Conservation (phyloP, 2,888 invertebrate genomes). For the Strigamia crassipes region DNA sequence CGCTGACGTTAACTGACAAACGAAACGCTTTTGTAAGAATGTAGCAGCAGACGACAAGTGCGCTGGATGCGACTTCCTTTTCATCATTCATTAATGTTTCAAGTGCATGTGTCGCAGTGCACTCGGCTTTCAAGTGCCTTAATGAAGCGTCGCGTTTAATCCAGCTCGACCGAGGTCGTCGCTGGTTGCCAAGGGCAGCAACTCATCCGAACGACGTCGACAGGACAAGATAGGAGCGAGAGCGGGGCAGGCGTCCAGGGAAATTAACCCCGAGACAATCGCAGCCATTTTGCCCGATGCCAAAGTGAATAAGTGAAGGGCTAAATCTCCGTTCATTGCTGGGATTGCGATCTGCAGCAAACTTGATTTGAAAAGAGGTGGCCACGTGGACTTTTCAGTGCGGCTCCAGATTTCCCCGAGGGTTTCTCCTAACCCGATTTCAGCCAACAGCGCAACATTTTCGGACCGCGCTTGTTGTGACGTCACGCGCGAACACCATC, state of each 20-base stretch:
- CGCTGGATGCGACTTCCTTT: conserved; percentile 23
- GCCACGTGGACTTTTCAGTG: conserved; percentile 31
- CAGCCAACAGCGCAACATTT: conserved; percentile 14
- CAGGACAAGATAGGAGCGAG: no score
- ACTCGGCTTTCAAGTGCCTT: conserved; percentile 24
- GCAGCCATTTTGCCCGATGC: conserved; percentile 16
- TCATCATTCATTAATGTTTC: conserved; percentile 34
- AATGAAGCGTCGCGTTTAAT: conserved; percentile 37
- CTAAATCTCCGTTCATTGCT: conserved; percentile 37
- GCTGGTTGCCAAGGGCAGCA: conserved; percentile 8
- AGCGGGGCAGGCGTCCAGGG: conserved; percentile 11
- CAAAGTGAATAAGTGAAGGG: not conserved
- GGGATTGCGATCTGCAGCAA: not conserved
- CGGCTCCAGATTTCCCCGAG: conserved; percentile 34
- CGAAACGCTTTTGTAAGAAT: not conserved
- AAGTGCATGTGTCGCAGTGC: conserved; percentile 27
- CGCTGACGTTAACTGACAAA: conserved; percentile 14
- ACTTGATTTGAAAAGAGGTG: conserved; percentile 34
- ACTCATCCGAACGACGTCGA: not conserved
- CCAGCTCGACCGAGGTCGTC: conserved; percentile 13
- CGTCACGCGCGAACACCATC: not conserved
- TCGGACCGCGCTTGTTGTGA: conserved; percentile 6
- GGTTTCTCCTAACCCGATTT: conserved; percentile 7
- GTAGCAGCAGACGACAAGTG: not conserved
- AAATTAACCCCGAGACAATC: conserved; percentile 14